Evolutionary conservation across 2,888 invertebrate species (phyloP), one percentile per base, ranked within the genome.

Genomic region (Norana najaformis): DNA sequence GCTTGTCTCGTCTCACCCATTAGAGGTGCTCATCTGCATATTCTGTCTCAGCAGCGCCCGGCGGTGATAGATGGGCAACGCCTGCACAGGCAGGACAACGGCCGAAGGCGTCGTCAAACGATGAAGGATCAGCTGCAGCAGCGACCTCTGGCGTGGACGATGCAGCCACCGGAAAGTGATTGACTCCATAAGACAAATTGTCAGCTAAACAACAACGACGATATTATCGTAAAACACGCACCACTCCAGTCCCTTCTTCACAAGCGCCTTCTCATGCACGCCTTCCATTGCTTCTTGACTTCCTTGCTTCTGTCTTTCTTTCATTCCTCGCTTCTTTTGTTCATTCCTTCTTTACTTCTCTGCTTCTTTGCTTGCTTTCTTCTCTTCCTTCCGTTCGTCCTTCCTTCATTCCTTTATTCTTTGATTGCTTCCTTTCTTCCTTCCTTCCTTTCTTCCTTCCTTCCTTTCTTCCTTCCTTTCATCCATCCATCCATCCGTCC

Each of bases 131-230:
- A 3, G 11, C 69, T 30, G 30, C 69, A 30, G n/a, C 30, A 3
- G 11, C 69, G 69, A 30, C 69, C 69, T 69, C 69, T 69, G 69
- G 69, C 11, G 69, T 69, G 30, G 69, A 69, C n/a, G 69, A 47
- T 23, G 23, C 47, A 47, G 47, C 47, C 47, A 69, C 69, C 69
- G 69, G 69, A 69, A 69, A 69, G 8, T 69, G 69, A 69, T 69
- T 69, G 69, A 69, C 69, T 69, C n/a, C 69, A 69, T n/a, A 69
- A n/a, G 69, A 69, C 69, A 69, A 69, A 69, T 69, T 69, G 69
- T n/a, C 53, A n/a, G 16, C 69, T 47, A 11, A 6, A 47, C 47
- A 47, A 47, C 20, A 47, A 2, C 41, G 18, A 16, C 20, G 53
- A 53, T n/a, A n/a, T n/a, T n/a, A n/a, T n/a, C n/a, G n/a, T n/a